phyloP scores from a whole-genome alignment of 2,888 invertebrate species.

The Lumbricus terrestris region DNA sequence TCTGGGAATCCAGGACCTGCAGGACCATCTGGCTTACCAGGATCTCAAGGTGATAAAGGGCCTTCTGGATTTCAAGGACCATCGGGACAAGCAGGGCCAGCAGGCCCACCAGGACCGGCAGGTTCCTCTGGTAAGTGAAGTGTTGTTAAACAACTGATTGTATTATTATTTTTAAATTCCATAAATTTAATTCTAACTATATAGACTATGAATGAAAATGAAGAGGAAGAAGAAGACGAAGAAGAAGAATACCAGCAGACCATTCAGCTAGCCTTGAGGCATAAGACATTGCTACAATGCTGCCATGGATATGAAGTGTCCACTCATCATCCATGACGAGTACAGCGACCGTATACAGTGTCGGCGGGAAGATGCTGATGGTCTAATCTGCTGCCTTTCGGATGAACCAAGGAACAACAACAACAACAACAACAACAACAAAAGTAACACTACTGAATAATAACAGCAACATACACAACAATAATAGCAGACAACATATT shows the following conservation, averaged over 20 bases:
- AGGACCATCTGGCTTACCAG: constrained; percentile 28
- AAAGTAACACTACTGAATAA: background rate
- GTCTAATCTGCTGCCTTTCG: too few species aligned
- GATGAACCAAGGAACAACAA: too few species aligned
- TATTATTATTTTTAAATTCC: background rate
- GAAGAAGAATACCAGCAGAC: too few species aligned
- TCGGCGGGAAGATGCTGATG: too few species aligned
- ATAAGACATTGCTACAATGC: too few species aligned
- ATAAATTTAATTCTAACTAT: background rate
- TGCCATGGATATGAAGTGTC: too few species aligned
- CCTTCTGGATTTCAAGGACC: constrained; percentile 35
- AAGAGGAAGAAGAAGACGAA: background rate
- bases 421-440: too few species aligned
- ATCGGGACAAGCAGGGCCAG: constrained; percentile 30
- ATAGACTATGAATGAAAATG: background rate
- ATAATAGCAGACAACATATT: too few species aligned
- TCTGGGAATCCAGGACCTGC: constrained; percentile 37
- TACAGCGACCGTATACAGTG: too few species aligned
- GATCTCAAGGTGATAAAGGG: constrained; percentile 65
- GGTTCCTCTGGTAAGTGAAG: constrained; percentile 16
- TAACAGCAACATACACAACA: background rate
- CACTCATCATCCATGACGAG: too few species aligned
- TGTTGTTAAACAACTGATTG: background rate
- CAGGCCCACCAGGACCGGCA: constrained; percentile 19
- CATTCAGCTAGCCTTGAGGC: too few species aligned